Evolutionary conservation across 2,888 invertebrate genomes (phyloP), one percentile per base, ranked within the genome.

Genomic region (Ochropleura leucogaster): DNA sequence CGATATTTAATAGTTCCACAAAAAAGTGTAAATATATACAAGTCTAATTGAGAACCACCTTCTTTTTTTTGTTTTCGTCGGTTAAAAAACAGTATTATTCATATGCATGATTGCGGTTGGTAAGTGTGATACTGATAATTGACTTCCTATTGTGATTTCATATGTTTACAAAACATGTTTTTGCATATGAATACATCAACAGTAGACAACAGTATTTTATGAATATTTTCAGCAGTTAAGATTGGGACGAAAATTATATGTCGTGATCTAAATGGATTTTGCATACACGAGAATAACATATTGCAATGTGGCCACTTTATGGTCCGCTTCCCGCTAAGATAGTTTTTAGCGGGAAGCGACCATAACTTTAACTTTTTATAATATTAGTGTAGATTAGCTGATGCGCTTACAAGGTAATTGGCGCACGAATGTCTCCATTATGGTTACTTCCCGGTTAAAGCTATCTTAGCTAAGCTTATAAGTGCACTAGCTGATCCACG

Each of bases 81-180:
- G 30, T 30, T 30, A 30, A 30, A 30, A 30, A 59, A 40, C 59
- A 16, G 51, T 68, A 51, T 51, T 64, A 20, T 64, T 77, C 18
- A 46, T 18, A 30, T 3, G 47, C 49, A 3, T 12, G 57, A 59
- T n/a, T n/a, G 18, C 40, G 6, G 9, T 47, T 57, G 6, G 47
- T n/a, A 74, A 47, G 44, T 53, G 46, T 66, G n/a, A 63, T 57
- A 51, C 46, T 69, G 44, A 59, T 69, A 68, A 59, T 49, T 46
- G 42, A 68, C 47, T 59, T 73, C 64, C 68, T 73, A 20, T 65
- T 49, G 6, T 55, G 30, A 47, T 44, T 49, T 68, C 14, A 55
- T 42, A 42, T 64, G 4, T 72, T 72, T 46, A 51, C 20, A 62
- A 71, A 77, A 62, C 30, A 77, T 72, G 18, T 49, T 62, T 77